Base-by-base conservation (phyloP, 2,113 vertebrate genomes). In the Blennius ocellaris region DNA sequence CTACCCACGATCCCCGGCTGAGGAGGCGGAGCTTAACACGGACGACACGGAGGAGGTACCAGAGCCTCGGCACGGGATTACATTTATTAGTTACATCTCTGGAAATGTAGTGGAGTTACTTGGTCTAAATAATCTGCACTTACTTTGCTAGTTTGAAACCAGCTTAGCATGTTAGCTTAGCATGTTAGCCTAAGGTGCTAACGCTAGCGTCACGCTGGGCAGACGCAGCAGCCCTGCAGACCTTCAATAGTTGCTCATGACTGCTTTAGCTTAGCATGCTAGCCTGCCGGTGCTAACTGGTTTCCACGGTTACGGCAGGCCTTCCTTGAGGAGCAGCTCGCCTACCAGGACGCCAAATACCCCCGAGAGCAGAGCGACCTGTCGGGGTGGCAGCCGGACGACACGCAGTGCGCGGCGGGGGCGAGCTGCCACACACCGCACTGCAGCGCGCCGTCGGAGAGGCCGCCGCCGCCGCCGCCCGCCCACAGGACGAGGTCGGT, bases 321-420 rank as follows among this genome's bases (percentile, higher is more conserved):
- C 0, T 88, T 91, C 1, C 39, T 72, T 6, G 70, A 83, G 80
- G 91, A 93, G 58, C 76, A 71, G 70, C 48, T 62, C 62, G 73
- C 87, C 70, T 90, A 81, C 74, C 87, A 84, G 87, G 82, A 89
- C 44, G 57, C 80, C 69, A 90, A 90, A 17, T 80, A 84, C 59
- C 80, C 83, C 7, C 11, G 51, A 21, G 73, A 89, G 8, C 70
- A 90, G 57, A 80, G 84, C 54, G 91, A 91, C 10, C 83, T 90
- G 61, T 87, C 74, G 0, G 91, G 81, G 4, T 93, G 92, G 93
- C 90, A 92, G 54, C 82, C 90, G 0, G 93, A 94, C 0, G 93
- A 91, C 78, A 93, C 91, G 2, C 82, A 92, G 52, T 12, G 72
- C 44, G 81, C 70, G 0, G 65, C 80, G 58, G 88, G 88, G 91